Percentiles rank a stretch among this genome's conserved stretches.
Evolutionary conservation across 92 coral and sea anemone genomes (phyloP).

Genomic region (Parazoanthus swiftii): DNA sequence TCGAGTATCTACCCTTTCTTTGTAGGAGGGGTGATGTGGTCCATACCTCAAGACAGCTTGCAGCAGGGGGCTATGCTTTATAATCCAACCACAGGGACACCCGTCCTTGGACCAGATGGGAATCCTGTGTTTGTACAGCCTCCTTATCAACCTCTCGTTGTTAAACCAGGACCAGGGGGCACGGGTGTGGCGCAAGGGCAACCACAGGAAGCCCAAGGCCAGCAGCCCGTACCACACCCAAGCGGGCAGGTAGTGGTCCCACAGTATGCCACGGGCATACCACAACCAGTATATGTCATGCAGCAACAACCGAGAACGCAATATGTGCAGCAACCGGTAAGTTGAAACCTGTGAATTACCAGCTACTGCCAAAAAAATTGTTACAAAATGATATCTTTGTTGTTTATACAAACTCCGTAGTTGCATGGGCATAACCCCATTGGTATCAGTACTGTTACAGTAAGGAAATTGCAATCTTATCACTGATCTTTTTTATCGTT

Average conservation of each 20-base stretch:
- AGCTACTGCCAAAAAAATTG: background rate
- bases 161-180: conserved; percentile 72
- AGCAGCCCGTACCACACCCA: conserved; percentile 53
- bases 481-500: no score
- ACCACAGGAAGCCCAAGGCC: conserved; percentile 58
- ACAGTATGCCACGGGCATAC: conserved; percentile 68
- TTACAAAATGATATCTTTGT: no score
- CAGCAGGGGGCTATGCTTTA: conserved; percentile 84
- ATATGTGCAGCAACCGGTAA: conserved; percentile 73
- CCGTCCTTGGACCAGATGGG: conserved; percentile 83
- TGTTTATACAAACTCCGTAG: background rate
- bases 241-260: conserved; percentile 44
- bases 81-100: conserved; percentile 77
- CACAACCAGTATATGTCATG: conserved; percentile 81
- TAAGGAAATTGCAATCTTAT: no score
- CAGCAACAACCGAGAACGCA: conserved; percentile 67
- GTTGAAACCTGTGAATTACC: conserved; percentile 33
- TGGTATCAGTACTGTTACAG: no score
- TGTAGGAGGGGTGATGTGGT: conserved; percentile 74
- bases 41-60: conserved; percentile 69
- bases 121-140: conserved; percentile 74
- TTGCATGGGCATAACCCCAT: no score
- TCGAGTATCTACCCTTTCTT: background rate
- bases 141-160: conserved; percentile 73
- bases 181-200: conserved; percentile 46